Evolutionary conservation across 1,140 invertebrate species (phyloP), one percentile per base, ranked within the genome.

Genomic region (Macrotrachela quadricornifera): DNA sequence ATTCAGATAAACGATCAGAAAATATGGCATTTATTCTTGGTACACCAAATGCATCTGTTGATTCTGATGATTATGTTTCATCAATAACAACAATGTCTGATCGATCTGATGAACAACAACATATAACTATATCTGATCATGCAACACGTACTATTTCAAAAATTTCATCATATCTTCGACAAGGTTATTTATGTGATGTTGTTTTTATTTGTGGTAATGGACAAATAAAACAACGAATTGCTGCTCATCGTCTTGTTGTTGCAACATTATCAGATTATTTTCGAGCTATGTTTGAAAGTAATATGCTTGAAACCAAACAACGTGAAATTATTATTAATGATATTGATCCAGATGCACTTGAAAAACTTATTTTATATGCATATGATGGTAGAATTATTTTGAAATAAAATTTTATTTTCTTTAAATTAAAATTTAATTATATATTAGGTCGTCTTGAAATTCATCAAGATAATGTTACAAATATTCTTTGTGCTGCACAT

Each of bases 241-340:
- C 74, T 21, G 78, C 78, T 30, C 79, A 80, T 64, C 71, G 77
- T 50, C 62, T 90, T 54, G 81, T 91, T 51, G 74, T 91, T 46
- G 81, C 82, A 61, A 82, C 85, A 54, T 82, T 81, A 46, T 88
- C 83, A 60, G 83, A 87, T 71, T 92, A 91, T 70, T 92, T 92
- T 74, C 79, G 82, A 47, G 85, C 84, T 44, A 91, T 91, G 85
- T 92, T 92, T 65, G 88, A 83, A 30, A 82, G 79, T 58, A 79
- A 80, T 57, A 69, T 91, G 50, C 72, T 78, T 60, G 86, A 91
- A 73, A 77, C 84, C n/a, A 77, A 75, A 50, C 78, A 84, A 66
- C 75, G 76, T 57, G 83, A 87, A 73, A 78, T 92, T 37, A 80
- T 79, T 56, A 70, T 91, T 59, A 79, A 80, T 59, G 78, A 80